Base-by-base conservation (phyloP, 2,888 invertebrate species). In the Polymixis lichenea region DNA sequence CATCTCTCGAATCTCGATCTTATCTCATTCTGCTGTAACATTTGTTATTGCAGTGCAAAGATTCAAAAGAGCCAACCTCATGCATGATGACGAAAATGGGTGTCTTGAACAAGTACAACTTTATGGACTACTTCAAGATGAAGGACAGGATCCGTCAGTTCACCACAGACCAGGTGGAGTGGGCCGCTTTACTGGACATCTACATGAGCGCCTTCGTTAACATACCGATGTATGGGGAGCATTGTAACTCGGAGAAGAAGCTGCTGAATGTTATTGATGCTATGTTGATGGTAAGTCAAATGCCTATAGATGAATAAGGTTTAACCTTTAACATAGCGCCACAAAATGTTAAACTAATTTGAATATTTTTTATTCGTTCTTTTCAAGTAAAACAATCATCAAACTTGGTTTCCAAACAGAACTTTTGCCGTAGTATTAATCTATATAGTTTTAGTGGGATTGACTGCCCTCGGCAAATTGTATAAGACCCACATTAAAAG, bases 91-190 rank as follows among this genome's bases (percentile, higher is more conserved):
- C 82, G 3, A 94, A 94, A 80, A 95, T 96, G 95, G 93, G 91
- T 0, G 87, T 94, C 1, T 83, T 96, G 2, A 96, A 94, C 86
- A 94, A 93, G 80, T 96, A 95, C 84, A 91, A 91, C 0, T 96
- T 96, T 87, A 89, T 96, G 87, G 95, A 96, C 66, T 93, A 95
- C 80, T 96, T 96, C 88, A 92, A 90, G 77, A 95, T 95, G 94
- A 95, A 95, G 83, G 91, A 94, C 49, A 88, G 80, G 8, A 92
- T 96, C 43, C 90, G 93, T 0, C 76, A 87, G n/a, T 92, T 93
- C 67, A 88, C 90, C 0, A 60, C 68, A 0, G 79, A 83, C 1
- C 78, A 91, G 38, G 75, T 72, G 0, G 91, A 90, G 13, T 93
- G 95, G 94, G 77, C 88, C 0, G 81, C 86, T 0, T 74, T 91